Base-by-base conservation (phyloP, 92 coral and sea anemone genomes). In the Porites divaricata region DNA sequence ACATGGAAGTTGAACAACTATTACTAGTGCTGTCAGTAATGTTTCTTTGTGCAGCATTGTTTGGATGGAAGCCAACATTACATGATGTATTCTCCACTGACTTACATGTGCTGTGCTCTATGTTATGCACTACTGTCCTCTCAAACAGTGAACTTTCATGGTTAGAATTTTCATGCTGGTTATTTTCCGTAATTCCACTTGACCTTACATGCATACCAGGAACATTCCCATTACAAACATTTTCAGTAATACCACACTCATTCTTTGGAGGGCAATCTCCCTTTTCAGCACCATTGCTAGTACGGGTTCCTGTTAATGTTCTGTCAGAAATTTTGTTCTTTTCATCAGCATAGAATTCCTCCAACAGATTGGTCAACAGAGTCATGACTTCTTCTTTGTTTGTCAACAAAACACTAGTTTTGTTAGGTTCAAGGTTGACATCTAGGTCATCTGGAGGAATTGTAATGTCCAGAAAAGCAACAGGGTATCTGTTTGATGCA, bases 391-490 rank as follows among this genome's bases (percentile, higher is more conserved):
- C 88, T 22, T 96, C 99, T 59, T 91, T 93, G 70, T 93, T 94
- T 81, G 89, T 93, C 67, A 96, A 80, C 76, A 96, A 74, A 53
- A 96, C 99, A 58, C 89, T 91, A 49, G 95, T 86, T 89, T 96
- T 95, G 89, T 96, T 95, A 52, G 99, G 99, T 63, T 96, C 99
- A 19, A 96, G 82, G 86, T 96, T 96, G 45, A 92, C 98, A 67
- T 96, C 99, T 62, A 96, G 76, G 54, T 81, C 88, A 74, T 86
- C 67, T 10, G 95, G 93, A 51, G 97, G 92, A 19, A 95, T 63
- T 12, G 77, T 78, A 17, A 96, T 70, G 74, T 95, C 93, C 48
- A 96, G 52, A 64, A 96, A 88, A 79, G 91, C 82, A 54, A 96
- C 64, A 21, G 99, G 99, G 52, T 92, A 88, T 73, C 86, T 89